Percentiles rank a stretch among this genome's conserved stretches.
Evolutionary conservation across 2,113 vertebrate genomes (phyloP).

Genomic region (Merops nubicus): DNA sequence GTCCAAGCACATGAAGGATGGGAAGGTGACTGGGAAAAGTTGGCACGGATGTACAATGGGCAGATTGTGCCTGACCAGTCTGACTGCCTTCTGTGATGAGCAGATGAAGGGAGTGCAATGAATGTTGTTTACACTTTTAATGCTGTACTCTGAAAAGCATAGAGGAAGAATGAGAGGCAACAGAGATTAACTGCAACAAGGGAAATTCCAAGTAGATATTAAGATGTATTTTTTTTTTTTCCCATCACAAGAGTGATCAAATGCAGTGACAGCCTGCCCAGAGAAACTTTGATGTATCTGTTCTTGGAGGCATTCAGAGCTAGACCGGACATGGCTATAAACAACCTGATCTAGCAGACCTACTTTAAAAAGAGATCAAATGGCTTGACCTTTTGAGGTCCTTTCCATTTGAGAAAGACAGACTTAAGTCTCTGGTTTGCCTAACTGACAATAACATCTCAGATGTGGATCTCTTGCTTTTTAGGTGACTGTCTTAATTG

Average conservation of each 20-base stretch:
- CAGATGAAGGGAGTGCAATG: background rate
- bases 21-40: background rate
- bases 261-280: background rate
- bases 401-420: background rate
- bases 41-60: background rate
- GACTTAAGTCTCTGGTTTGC: background rate
- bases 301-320: background rate
- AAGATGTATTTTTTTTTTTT: background rate
- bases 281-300: background rate
- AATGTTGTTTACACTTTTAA: background rate
- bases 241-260: fast-evolving
- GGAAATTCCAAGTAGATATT: background rate
- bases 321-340: background rate
- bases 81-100: fast-evolving
- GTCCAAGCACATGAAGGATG: background rate
- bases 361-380: background rate
- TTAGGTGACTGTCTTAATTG: background rate
- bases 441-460: background rate
- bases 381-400: background rate
- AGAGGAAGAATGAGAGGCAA: background rate
- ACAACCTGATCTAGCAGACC: background rate
- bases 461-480: background rate
- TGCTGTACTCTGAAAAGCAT: background rate
- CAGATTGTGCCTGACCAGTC: background rate
- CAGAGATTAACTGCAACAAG: background rate